Percentiles rank a stretch among this genome's conserved stretches.
These are phyloP conservation scores for Sympetrum striolatum DNA, from an alignment of 2,888 invertebrate species.

Conservation along the genomic window DNA sequence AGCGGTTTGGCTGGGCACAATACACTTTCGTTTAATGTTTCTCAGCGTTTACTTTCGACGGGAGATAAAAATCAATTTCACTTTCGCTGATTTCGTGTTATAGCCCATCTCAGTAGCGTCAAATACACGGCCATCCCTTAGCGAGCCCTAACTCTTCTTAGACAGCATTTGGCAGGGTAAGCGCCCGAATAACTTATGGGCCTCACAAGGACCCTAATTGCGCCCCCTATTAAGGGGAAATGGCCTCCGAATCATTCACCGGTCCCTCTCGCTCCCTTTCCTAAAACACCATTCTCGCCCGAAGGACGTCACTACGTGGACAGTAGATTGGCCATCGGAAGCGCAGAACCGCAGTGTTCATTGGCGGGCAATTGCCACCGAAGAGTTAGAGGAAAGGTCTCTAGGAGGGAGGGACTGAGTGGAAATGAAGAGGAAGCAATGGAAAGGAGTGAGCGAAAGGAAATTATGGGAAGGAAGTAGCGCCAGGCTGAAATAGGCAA, in stretches of 20 bases:
- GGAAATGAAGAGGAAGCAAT: neutral
- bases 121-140: neutral
- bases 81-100: neutral
- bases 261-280: neutral
- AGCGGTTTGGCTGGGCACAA: too few species aligned
- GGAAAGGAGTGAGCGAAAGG: neutral
- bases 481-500: neutral
- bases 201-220: constrained; percentile 9
- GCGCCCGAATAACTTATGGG: constrained; percentile 21
- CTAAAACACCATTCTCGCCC: neutral
- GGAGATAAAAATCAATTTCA: neutral
- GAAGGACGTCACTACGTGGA: neutral
- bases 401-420: neutral
- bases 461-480: neutral
- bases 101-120: neutral
- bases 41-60: too few species aligned
- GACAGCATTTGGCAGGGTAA: neutral
- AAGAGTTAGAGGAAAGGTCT: neutral
- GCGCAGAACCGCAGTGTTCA: constrained; percentile 4
- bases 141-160: neutral
- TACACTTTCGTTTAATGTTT: too few species aligned
- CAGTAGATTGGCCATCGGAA: neutral
- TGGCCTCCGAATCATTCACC: constrained; percentile 25
- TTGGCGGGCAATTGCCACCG: constrained; percentile 5
- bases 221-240: constrained; percentile 17